Conservation (phyloP, 2,113 vertebrate genomes). For the Dromiciops gliroides region DNA sequence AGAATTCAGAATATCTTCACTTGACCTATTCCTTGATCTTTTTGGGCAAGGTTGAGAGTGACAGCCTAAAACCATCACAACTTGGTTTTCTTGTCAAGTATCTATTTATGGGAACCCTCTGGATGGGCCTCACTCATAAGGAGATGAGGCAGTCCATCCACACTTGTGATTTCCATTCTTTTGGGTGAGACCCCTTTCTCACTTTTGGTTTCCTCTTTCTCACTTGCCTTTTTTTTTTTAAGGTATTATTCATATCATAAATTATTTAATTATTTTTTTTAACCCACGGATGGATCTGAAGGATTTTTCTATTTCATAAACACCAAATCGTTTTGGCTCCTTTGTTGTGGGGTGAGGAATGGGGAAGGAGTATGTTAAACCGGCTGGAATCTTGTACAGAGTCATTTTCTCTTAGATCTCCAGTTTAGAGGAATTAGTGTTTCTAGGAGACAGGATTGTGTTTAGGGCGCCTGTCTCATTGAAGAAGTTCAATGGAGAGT, state of each 20-base stretch:
- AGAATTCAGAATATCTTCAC: neutral
- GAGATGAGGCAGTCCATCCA: constrained; percentile 20
- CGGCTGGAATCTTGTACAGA: neutral
- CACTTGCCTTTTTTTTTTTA: constrained; percentile 21
- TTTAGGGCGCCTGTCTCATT: neutral
- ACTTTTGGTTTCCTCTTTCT: neutral
- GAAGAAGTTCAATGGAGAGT: neutral
- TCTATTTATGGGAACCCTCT: neutral
- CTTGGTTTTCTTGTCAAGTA: neutral
- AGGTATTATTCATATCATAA: constrained; percentile 62
- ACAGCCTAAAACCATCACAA: neutral
- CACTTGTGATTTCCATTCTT: neutral
- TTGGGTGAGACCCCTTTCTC: neutral
- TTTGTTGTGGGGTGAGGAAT: neutral
- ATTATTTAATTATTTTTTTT: constrained; percentile 68
- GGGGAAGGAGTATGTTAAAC: neutral
- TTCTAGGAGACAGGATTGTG: accelerated
- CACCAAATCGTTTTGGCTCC: constrained; percentile 51
- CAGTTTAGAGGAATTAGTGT: neutral
- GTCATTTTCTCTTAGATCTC: neutral
- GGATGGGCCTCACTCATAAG: constrained; percentile 3
- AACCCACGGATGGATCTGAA: constrained; percentile 74
- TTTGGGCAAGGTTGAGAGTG: constrained; percentile 1
- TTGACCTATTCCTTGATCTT: neutral
- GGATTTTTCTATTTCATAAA: constrained; percentile 67